Conservation (phyloP, 2,113 vertebrate species). For the Colius striatus region DNA sequence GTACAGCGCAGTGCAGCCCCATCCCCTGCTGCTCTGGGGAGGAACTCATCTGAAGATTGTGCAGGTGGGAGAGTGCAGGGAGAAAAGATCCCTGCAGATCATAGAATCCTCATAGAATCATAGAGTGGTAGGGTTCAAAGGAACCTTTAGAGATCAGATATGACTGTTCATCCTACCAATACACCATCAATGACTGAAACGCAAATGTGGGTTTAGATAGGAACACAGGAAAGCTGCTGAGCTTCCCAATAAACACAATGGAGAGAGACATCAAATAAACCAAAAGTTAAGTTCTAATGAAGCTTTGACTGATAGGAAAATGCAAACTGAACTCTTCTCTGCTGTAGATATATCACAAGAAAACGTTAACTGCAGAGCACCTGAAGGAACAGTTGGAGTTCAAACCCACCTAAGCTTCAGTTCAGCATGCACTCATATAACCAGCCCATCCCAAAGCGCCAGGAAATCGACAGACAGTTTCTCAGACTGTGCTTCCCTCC, state of each 20-base stretch:
- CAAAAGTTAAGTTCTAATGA: neutral
- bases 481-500: neutral
- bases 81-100: neutral
- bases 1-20: neutral
- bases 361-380: neutral
- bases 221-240: neutral
- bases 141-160: no score
- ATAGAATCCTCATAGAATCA: no score
- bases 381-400: neutral
- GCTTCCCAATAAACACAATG: neutral
- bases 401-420: neutral
- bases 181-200: neutral
- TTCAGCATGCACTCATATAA: neutral
- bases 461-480: neutral
- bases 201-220: neutral
- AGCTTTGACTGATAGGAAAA: neutral
- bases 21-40: neutral
- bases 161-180: neutral
- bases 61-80: fast-evolving
- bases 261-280: neutral
- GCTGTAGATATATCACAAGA: neutral
- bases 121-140: no score
- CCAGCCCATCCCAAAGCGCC: neutral
- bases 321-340: neutral
- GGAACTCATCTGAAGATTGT: neutral